A percentile compares a stretch with the other conserved stretches of the same genome.
Evolutionary conservation across 2,113 vertebrate species (phyloP).

Genomic region (Carassius carassius): DNA sequence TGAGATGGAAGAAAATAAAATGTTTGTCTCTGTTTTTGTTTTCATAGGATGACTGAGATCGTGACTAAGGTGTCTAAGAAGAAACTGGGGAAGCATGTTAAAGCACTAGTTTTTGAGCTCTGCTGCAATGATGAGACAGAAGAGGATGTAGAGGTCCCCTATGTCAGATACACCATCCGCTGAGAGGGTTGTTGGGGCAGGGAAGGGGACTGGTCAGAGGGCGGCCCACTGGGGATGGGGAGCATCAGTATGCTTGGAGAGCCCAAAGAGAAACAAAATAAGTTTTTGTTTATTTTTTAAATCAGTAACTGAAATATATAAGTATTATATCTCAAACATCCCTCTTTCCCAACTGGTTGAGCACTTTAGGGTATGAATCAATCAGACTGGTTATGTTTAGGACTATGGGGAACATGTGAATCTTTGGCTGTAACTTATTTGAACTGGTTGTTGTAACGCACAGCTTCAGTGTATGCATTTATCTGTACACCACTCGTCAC

Average conservation of each 20-base stretch:
- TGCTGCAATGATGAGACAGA: conserved; percentile 88
- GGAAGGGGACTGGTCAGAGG: conserved; percentile 42
- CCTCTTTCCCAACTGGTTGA: conserved; percentile 6
- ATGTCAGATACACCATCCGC: conserved; percentile 91
- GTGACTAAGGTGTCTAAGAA: conserved; percentile 92
- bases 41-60: conserved; percentile 87
- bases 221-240: conserved; percentile 39
- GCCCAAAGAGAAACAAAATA: conserved; percentile 28
- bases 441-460: conserved; percentile 58
- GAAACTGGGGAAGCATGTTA: conserved; percentile 91
- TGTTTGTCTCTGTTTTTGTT: background rate
- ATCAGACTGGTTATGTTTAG: conserved; percentile 46
- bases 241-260: conserved; percentile 25
- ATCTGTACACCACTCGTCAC: conserved; percentile 40
- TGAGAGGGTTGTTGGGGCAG: conserved; percentile 59
- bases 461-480: conserved; percentile 56
- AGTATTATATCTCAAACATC: conserved; percentile 23
- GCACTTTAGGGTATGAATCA: conserved; percentile 9
- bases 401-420: conserved; percentile 63
- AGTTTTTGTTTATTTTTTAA: background rate
- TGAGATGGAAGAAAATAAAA: background rate
- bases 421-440: conserved; percentile 61
- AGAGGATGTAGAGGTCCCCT: conserved; percentile 91
- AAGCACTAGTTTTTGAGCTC: conserved; percentile 88
- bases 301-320: background rate